Evolutionary conservation across 30 jellyfish, hydroid and myxozoan species (phyloP).

Genomic region (Aurelia coerulea): DNA sequence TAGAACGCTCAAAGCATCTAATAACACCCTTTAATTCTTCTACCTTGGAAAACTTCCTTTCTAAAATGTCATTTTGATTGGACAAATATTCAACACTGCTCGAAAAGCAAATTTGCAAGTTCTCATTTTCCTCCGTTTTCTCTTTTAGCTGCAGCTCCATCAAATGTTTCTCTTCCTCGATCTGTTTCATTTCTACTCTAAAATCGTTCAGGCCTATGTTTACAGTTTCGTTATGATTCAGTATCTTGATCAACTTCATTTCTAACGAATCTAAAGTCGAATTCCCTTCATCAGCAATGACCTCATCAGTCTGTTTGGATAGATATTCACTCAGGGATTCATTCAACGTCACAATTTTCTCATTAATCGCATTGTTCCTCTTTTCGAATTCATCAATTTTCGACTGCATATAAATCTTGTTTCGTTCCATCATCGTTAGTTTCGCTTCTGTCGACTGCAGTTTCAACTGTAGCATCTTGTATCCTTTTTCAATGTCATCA

Average conservation of each 20-base stretch:
- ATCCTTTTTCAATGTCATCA: slow-evolving; percentile 73
- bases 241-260: slow-evolving; percentile 10
- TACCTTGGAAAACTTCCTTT: slow-evolving; percentile 15
- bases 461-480: slow-evolving; percentile 87
- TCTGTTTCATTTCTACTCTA: background rate
- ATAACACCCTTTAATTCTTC: background rate
- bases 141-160: slow-evolving; percentile 17
- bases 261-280: slow-evolving; percentile 14
- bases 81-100: slow-evolving; percentile 8
- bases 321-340: background rate
- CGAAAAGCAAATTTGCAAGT: slow-evolving; percentile 3
- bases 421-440: slow-evolving; percentile 84
- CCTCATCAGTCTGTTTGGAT: background rate
- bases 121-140: background rate
- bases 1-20: background rate
- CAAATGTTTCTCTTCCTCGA: slow-evolving; percentile 1
- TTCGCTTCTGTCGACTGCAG: slow-evolving; percentile 98
- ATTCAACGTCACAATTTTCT: slow-evolving; percentile 1
- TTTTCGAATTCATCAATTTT: slow-evolving; percentile 59
- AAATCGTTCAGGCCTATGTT: background rate
- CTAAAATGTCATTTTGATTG: slow-evolving; percentile 33
- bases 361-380: slow-evolving; percentile 12
- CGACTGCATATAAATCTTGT: slow-evolving; percentile 85
- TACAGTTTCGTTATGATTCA: background rate
- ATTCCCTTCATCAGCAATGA: background rate